Percentiles rank a stretch among this genome's conserved stretches.
These are phyloP conservation scores for Acanthochromis polyacanthus DNA, from an alignment of 2,113 vertebrate species.

Conservation along the genomic window DNA sequence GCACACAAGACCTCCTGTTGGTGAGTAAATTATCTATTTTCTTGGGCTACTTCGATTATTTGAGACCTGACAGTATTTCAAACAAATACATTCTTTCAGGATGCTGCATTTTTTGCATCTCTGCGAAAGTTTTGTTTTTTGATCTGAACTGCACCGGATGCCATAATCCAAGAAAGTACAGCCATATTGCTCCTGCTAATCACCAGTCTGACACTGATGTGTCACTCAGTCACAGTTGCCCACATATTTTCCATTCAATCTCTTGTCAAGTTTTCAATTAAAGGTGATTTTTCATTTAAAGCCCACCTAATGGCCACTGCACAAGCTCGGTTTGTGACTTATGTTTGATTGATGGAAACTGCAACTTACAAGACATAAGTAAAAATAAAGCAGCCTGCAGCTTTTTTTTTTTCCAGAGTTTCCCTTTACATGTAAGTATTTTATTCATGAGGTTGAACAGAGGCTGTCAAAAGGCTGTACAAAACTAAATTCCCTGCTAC, in stretches of 20 bases:
- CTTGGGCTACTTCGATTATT: neutral
- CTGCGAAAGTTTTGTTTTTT: neutral
- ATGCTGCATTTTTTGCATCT: neutral
- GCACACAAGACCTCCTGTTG: neutral
- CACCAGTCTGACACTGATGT: neutral
- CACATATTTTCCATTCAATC: neutral
- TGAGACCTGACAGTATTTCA: neutral
- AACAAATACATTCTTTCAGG: neutral
- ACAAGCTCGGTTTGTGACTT: neutral
- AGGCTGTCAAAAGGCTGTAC: neutral
- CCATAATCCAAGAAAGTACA: neutral
- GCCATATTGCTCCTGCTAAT: neutral
- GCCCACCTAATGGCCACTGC: neutral
- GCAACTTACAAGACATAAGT: neutral
- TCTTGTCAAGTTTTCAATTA: neutral
- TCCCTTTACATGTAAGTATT: constrained; percentile 30
- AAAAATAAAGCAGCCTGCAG: neutral
- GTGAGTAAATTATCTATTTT: neutral
- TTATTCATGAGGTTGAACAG: constrained; percentile 27
- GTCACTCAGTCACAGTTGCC: neutral
- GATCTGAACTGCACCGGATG: neutral
- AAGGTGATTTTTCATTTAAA: neutral
- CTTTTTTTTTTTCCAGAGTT: neutral
- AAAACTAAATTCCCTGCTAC: neutral
- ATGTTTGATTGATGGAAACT: neutral